Evolutionary conservation across 1,140 invertebrate species (phyloP).

Genomic region (Phymorhynchus buccinoides): DNA sequence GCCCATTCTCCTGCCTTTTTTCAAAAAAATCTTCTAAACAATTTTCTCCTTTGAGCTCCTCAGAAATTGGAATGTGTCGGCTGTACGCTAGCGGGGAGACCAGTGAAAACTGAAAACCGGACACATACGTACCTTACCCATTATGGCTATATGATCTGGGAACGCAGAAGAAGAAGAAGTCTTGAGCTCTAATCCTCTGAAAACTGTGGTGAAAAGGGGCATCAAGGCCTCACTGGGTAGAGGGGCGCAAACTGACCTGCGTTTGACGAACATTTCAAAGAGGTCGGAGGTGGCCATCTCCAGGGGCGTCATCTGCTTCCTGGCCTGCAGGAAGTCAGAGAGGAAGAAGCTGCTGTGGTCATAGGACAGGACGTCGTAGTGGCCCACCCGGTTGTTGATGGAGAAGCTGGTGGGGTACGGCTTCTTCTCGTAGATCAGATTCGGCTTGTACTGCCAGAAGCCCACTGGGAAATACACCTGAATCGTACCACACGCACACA

Average conservation of each 20-base stretch:
- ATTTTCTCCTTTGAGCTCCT: too few relatives aligned
- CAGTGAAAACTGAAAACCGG: too few relatives aligned
- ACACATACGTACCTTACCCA: too few relatives aligned
- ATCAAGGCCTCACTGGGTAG: too few relatives aligned
- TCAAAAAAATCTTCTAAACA: too few relatives aligned
- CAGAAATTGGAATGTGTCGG: too few relatives aligned
- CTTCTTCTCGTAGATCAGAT: slow-evolving; percentile 68
- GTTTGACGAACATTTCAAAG: slow-evolving; percentile 80
- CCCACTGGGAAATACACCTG: slow-evolving; percentile 72
- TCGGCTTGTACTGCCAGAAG: slow-evolving; percentile 71
- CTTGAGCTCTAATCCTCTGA: too few relatives aligned
- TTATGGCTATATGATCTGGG: too few relatives aligned
- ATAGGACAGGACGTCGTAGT: slow-evolving; percentile 83
- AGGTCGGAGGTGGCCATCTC: slow-evolving; percentile 69
- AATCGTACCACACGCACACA: neutral
- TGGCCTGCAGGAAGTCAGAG: slow-evolving; percentile 83
- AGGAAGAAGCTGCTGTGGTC: slow-evolving; percentile 87
- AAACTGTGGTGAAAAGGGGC: too few relatives aligned
- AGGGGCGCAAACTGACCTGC: slow-evolving; percentile 65
- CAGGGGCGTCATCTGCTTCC: slow-evolving; percentile 75
- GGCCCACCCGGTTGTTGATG: slow-evolving; percentile 84
- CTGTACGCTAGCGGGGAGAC: too few relatives aligned
- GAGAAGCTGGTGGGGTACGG: slow-evolving; percentile 78
- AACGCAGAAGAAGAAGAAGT: too few relatives aligned
- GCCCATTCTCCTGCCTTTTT: too few relatives aligned